These are phyloP conservation scores for Pseudolycoriella hygida DNA, from an alignment of 2,888 invertebrate species.

Conservation along the genomic window DNA sequence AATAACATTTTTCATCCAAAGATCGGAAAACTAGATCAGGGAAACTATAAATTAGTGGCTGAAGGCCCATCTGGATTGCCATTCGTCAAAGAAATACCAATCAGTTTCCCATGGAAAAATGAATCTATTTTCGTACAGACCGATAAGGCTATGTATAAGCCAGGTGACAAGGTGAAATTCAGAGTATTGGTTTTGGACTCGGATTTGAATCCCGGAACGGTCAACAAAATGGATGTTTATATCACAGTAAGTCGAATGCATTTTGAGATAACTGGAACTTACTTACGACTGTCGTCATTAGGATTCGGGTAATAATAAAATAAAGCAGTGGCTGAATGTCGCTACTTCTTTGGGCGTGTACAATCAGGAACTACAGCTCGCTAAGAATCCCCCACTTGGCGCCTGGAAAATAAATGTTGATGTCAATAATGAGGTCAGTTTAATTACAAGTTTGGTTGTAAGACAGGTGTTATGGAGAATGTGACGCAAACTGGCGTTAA, in stretches of 20 bases:
- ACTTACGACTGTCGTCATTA: conserved; percentile 18
- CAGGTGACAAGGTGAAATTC: conserved; percentile 66
- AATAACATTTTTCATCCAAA: too few species aligned
- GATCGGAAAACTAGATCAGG: conserved; percentile 15
- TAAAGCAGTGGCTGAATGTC: conserved; percentile 60
- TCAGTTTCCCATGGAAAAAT: conserved; percentile 60
- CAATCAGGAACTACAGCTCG: conserved; percentile 55
- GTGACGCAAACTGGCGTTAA: too few species aligned
- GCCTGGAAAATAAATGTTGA: conserved; percentile 55
- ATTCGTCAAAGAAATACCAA: conserved; percentile 50
- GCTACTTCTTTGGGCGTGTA: conserved; percentile 55
- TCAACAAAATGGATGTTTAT: conserved; percentile 44
- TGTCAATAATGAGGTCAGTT: conserved; percentile 3
- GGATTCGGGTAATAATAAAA: conserved; percentile 61
- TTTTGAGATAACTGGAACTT: too few species aligned
- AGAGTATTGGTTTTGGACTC: conserved; percentile 39
- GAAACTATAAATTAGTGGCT: conserved; percentile 37
- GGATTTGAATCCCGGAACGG: conserved; percentile 50
- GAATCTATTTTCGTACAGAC: conserved; percentile 80
- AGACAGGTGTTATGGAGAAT: too few species aligned
- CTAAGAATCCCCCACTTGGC: conserved; percentile 69
- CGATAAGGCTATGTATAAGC: conserved; percentile 82
- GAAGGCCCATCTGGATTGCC: conserved; percentile 53
- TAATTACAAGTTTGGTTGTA: too few species aligned
- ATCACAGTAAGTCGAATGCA: conserved; percentile 46